A percentile compares a stretch with the other conserved stretches of the same genome.
These are phyloP conservation scores for Plebejus anna DNA, from an alignment of 2,888 invertebrate species.

Conservation along the genomic window DNA sequence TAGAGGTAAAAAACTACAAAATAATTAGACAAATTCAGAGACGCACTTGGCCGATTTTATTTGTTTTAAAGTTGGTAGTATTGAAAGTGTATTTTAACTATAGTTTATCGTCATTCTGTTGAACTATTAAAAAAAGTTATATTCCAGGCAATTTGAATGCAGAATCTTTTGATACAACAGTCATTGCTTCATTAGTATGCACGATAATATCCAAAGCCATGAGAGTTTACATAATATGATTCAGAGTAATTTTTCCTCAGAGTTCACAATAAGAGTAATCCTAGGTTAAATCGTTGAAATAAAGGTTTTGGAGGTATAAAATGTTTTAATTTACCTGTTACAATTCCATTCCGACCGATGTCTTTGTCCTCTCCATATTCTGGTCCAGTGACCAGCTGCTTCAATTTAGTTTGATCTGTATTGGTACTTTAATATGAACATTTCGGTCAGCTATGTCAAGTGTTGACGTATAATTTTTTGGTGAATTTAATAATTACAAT, in stretches of 20 bases:
- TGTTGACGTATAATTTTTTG: no score
- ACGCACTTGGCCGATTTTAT: background rate
- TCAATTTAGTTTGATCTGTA: slow-evolving; percentile 48
- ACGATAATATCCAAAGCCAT: slow-evolving; percentile 20
- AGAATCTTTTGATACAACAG: background rate
- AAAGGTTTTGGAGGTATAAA: no score
- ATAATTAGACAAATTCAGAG: background rate
- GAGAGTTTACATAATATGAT: slow-evolving; percentile 17
- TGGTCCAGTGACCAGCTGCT: slow-evolving; percentile 50
- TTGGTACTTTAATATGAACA: background rate
- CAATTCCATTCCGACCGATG: slow-evolving; percentile 45
- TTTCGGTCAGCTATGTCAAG: no score
- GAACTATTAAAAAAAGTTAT: background rate
- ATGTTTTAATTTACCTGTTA: slow-evolving; percentile 32
- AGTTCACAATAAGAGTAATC: no score
- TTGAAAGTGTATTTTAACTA: no score
- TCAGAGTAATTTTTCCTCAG: no score
- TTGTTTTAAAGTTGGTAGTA: background rate
- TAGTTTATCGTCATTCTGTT: background rate
- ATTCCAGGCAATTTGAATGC: background rate
- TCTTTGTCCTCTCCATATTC: slow-evolving; percentile 50
- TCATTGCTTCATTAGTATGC: slow-evolving; percentile 17
- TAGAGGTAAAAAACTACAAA: background rate
- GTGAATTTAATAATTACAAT: no score
- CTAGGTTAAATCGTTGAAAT: no score